Base-by-base conservation (phyloP, 2,888 invertebrate species). In the Arenicola marina region DNA sequence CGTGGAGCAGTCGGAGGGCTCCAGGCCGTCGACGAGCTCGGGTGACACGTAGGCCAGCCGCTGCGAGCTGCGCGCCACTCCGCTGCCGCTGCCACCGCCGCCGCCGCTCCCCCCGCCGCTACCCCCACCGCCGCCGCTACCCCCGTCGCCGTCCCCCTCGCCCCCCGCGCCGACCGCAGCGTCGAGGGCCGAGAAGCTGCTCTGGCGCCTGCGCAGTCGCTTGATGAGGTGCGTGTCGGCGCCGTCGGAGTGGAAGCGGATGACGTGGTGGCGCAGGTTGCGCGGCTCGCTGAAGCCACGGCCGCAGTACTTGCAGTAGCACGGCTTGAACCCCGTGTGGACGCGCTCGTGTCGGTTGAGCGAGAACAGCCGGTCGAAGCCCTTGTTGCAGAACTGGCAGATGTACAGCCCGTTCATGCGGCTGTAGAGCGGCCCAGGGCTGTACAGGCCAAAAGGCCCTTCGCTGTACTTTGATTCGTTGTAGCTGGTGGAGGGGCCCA, bases 301-400 rank as follows among this genome's bases (percentile, higher is more conserved):
- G 15, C 83, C 80, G 71, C 83, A 83, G 48, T 77, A 75, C 60
- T 76, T 75, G 67, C 83, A 81, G 64, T 75, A 78, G 62, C 82
- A 83, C 3, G 78, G 77, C 63, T 80, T 80, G 55, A 79, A 78
- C 31, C 80, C 80, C 21, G 79, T 82, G 66, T 84, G 83, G 48
- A 82, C 77, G 32, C 82, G 74, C 70, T 82, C 79, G 65, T 84
- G 84, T 29, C 83, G 76, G 64, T 81, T 78, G 15, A 84, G 73
- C 18, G 78, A 77, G 61, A 78, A 81, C 57, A 78, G 73, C 15
- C 80, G 70, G 61, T 77, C 78, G 66, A 84, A 84, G 21, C 77
- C 72, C 66, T 83, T 83, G 29, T 76, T 75, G 65, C 84, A 84
- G 66, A 73, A 76, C 24, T 75, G 73, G 65, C 83, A 83, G n/a